Conservation (phyloP, 2,888 invertebrate genomes). For the Agriopis leucophaearia region DNA sequence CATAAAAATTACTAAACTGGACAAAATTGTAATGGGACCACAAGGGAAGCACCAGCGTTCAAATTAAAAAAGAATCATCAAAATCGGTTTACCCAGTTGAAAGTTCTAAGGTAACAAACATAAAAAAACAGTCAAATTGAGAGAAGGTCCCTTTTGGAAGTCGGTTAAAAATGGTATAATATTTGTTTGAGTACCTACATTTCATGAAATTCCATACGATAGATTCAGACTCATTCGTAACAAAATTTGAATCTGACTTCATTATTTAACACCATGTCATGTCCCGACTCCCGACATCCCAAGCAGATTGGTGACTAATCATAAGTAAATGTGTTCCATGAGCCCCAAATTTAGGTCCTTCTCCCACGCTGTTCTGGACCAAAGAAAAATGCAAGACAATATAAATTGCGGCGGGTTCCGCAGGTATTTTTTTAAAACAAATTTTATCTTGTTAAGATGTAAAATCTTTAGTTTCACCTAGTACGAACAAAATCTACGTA, state of each 20-base stretch:
- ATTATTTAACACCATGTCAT: slow-evolving; percentile 5
- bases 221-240: neutral
- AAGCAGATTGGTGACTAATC: slow-evolving; percentile 2
- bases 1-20: too few relatives aligned
- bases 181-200: too few relatives aligned
- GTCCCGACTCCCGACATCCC: neutral
- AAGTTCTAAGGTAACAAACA: too few relatives aligned
- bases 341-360: slow-evolving; percentile 47
- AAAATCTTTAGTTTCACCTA: neutral
- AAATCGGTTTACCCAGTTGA: too few relatives aligned
- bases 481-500: too few relatives aligned
- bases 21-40: too few relatives aligned
- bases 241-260: neutral
- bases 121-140: too few relatives aligned
- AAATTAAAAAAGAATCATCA: too few relatives aligned
- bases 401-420: neutral
- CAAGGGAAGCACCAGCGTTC: too few relatives aligned
- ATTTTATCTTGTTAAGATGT: neutral
- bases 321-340: slow-evolving; percentile 53
- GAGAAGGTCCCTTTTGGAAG: too few relatives aligned
- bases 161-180: too few relatives aligned
- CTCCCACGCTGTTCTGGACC: slow-evolving; percentile 49
- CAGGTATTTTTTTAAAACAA: neutral
- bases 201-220: too few relatives aligned
- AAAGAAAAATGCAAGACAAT: neutral